These are phyloP conservation scores for Scortum barcoo DNA, from an alignment of 2,113 vertebrate genomes.

Conservation along the genomic window DNA sequence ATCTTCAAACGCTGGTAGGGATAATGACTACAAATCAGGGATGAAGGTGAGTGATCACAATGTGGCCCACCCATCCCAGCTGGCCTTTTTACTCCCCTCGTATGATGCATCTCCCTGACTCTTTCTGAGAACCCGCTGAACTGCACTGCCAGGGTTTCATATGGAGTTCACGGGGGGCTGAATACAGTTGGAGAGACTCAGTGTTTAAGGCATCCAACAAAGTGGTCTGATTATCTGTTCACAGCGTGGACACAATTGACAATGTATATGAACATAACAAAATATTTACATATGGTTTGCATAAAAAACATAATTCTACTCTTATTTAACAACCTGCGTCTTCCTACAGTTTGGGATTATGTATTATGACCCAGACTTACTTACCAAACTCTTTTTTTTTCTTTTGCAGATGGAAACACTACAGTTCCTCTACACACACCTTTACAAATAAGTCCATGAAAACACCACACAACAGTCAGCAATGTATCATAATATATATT, in stretches of 20 bases:
- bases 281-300: neutral
- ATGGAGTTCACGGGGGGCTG: constrained; percentile 52
- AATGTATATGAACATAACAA: neutral
- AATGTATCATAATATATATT: no score
- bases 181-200: constrained; percentile 41
- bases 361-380: neutral
- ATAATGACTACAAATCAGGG: constrained; percentile 91
- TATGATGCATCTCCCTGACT: constrained; percentile 83
- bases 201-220: constrained; percentile 3
- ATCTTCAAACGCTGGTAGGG: constrained; percentile 88
- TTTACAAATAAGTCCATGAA: neutral
- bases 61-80: constrained; percentile 87
- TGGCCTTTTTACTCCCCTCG: constrained; percentile 84
- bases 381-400: no score
- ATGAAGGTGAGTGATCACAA: constrained; percentile 90
- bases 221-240: neutral
- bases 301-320: neutral
- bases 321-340: neutral
- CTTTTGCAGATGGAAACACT: neutral
- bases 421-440: neutral
- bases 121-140: constrained; percentile 77
- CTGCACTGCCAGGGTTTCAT: constrained; percentile 70
- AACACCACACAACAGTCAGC: no score
- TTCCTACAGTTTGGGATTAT: neutral
- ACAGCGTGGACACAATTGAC: constrained; percentile 9